Base-by-base conservation (phyloP, 2,797 vertebrate species). In the Crypturellus tataupa region DNA sequence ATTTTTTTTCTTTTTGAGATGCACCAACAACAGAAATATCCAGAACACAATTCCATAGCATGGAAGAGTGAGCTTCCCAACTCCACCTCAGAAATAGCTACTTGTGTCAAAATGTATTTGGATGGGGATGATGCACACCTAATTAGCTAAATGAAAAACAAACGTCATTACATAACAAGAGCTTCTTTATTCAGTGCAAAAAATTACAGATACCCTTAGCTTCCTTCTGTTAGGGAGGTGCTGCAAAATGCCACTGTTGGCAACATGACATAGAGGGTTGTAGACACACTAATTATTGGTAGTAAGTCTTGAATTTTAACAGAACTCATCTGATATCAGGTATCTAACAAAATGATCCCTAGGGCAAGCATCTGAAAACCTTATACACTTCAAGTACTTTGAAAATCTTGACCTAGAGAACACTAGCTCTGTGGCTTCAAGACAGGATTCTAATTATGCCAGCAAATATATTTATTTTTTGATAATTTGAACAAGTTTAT, bases 91-190 rank as follows among this genome's bases (percentile, higher is more conserved):
- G 44, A 77, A 78, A 72, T 2, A 49, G 51, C 58, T 91, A 81
- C 82, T 55, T 53, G 18, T 69, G 37, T 44, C 68, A 80, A 37
- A 58, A 64, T 16, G 13, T 23, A 79, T 85, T 72, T 62, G 55
- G 42, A 55, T 76, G 80, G 20, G 51, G 24, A 75, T 49, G 78
- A 68, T 42, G 21, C 29, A 83, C 91, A 67, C 47, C 35, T 75
- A 90, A 93, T 60, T 37, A 75, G 75, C 77, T 69, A 76, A 72
- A 81, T 76, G 67, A 78, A 84, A 93, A 93, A 13, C 3, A 31
- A 84, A 51, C 10, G 78, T 84, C 78, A 71, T 81, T 60, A 80
- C 60, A 71, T 78, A 58, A 35, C 29, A 71, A 51, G 20, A 64
- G 64, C 21, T 87, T 49, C 42, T 68, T 27, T 55, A 13, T 33